Conservation (phyloP, 2,888 invertebrate species). For the Drosophila neotestacea region DNA sequence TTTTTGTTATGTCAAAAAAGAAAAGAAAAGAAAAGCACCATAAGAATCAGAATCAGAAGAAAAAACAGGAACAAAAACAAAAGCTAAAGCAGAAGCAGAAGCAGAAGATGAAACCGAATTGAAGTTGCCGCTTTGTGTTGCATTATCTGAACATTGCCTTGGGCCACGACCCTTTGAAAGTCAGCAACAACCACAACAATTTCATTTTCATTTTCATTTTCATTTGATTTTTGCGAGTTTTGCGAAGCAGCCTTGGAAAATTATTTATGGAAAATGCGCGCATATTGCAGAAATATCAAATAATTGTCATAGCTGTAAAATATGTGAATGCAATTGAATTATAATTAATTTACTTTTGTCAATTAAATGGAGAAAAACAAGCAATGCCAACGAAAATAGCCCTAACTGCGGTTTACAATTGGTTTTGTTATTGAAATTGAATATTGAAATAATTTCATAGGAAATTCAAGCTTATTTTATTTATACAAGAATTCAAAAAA, state of each 20-base stretch:
- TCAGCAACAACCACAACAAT: background rate
- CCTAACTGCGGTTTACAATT: background rate
- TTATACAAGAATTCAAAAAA: background rate
- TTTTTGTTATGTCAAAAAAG: slow-evolving; percentile 28
- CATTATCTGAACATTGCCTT: slow-evolving; percentile 57
- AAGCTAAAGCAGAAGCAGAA: background rate
- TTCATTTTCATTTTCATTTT: slow-evolving; percentile 2
- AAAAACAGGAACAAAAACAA: background rate
- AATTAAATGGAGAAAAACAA: slow-evolving; percentile 5
- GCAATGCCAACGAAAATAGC: background rate
- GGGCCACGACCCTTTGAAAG: slow-evolving; percentile 33
- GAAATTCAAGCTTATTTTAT: too few species aligned
- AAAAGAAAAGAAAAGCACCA: background rate
- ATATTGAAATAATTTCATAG: too few species aligned
- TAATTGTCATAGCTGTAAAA: slow-evolving; percentile 19
- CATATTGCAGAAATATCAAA: background rate
- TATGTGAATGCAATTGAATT: slow-evolving; percentile 5
- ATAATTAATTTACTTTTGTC: background rate
- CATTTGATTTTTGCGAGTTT: slow-evolving; percentile 19
- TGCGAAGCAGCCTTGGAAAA: slow-evolving; percentile 1
- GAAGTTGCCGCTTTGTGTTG: slow-evolving; percentile 67
- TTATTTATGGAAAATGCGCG: background rate
- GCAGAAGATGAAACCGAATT: slow-evolving; percentile 30
- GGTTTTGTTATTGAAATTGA: too few species aligned
- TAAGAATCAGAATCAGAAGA: slow-evolving; percentile 3